Percentiles rank a stretch among this genome's conserved stretches.
Evolutionary conservation across 2,113 vertebrate genomes (phyloP).

Genomic region (Mungos mungo): DNA sequence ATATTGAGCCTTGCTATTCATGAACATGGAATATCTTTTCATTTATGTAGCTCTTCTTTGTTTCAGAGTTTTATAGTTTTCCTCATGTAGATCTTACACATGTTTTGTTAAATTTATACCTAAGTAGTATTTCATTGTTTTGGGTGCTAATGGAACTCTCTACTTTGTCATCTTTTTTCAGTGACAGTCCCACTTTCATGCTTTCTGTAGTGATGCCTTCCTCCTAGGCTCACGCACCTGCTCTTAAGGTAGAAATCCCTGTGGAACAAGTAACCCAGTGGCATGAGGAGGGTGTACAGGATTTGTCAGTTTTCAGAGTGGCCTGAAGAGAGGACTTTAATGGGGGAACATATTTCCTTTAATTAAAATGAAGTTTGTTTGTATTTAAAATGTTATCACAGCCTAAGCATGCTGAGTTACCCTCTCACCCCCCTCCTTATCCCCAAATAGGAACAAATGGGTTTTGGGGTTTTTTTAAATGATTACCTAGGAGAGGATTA

Average conservation of each 20-base stretch:
- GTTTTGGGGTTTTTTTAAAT: not conserved
- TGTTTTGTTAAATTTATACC: not conserved
- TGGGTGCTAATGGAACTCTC: not conserved
- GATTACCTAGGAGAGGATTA: not conserved
- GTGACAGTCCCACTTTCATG: not conserved
- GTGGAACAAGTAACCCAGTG: not conserved
- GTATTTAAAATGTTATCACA: not conserved
- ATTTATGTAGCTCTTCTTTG: not conserved
- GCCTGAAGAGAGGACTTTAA: not conserved
- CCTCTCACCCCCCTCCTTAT: not conserved
- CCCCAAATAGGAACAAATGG: not conserved
- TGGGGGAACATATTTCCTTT: not conserved
- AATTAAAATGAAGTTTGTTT: not conserved
- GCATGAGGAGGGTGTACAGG: not conserved
- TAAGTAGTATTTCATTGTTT: constrained; percentile 24
- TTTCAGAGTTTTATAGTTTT: not conserved
- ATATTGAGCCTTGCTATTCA: not conserved
- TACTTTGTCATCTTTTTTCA: not conserved
- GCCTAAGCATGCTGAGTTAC: not conserved
- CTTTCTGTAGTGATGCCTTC: not conserved
- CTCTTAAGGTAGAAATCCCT: not conserved
- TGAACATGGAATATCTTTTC: not conserved
- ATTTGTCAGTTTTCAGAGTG: not conserved
- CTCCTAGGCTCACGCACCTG: not conserved
- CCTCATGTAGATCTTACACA: not conserved